phyloP scores from a whole-genome alignment of 2,888 invertebrate species.

The Microctonus hyperodae region DNA sequence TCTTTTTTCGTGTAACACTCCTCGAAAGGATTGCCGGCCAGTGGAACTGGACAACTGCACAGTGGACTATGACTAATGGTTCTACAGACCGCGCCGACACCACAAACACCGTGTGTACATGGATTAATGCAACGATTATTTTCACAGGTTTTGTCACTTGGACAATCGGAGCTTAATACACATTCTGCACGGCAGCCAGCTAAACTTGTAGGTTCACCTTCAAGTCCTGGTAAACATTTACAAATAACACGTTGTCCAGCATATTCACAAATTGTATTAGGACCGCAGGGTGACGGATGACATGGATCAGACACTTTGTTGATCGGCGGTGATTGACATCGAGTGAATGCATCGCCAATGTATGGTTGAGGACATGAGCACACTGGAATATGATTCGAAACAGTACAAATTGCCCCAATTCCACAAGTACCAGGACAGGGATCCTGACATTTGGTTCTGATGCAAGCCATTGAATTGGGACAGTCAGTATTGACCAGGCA shows the following conservation, averaged over 20 bases:
- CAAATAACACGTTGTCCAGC: slow-evolving; percentile 61
- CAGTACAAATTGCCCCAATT: slow-evolving; percentile 73
- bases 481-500: slow-evolving; percentile 79
- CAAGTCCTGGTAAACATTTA: slow-evolving; percentile 61
- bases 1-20: slow-evolving; percentile 62
- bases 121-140: slow-evolving; percentile 83
- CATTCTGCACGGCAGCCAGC: slow-evolving; percentile 65
- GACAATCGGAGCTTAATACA: slow-evolving; percentile 74
- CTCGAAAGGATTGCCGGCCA: slow-evolving; percentile 65
- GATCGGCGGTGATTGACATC: slow-evolving; percentile 63
- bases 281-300: slow-evolving; percentile 65
- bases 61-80: slow-evolving; percentile 79
- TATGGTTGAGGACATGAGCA: slow-evolving; percentile 75
- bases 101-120: slow-evolving; percentile 81
- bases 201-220: slow-evolving; percentile 62
- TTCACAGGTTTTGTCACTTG: slow-evolving; percentile 81
- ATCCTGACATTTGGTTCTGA: slow-evolving; percentile 73
- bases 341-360: slow-evolving; percentile 79
- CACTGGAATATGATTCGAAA: slow-evolving; percentile 77
- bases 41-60: slow-evolving; percentile 73
- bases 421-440: slow-evolving; percentile 83
- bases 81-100: slow-evolving; percentile 76
- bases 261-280: slow-evolving; percentile 64
- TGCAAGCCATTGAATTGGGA: slow-evolving; percentile 71
- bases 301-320: slow-evolving; percentile 58